Evolutionary conservation across 2,888 invertebrate species (phyloP).

Genomic region (Dysmachus trigonus): DNA sequence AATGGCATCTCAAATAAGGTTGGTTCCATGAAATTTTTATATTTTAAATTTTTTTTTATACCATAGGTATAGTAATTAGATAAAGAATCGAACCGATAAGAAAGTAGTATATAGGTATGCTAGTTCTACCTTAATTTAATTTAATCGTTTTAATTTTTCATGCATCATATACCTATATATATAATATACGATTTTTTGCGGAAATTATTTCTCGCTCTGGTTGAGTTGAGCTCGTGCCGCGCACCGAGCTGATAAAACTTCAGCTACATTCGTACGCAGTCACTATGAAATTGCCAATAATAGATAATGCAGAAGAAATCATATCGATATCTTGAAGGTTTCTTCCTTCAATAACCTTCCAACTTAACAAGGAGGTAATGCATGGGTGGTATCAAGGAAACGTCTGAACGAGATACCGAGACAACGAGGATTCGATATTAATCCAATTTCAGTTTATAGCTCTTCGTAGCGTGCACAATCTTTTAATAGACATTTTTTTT

Average conservation of each 20-base stretch:
- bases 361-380: neutral
- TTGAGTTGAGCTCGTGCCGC: neutral
- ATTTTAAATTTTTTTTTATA: no score
- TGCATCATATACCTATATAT: neutral
- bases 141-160: neutral
- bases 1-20: conserved; percentile 66
- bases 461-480: neutral
- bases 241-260: conserved; percentile 9
- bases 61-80: neutral
- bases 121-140: neutral
- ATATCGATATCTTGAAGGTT: neutral
- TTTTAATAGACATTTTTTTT: neutral
- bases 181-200: neutral
- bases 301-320: neutral
- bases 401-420: neutral
- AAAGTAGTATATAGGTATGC: neutral
- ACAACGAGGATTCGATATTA: neutral
- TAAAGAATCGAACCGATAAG: neutral
- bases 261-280: neutral
- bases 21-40: conserved; percentile 48
- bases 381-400: neutral
- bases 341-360: neutral
- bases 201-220: neutral
- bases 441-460: conserved; percentile 2
- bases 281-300: conserved; percentile 16